Evolutionary conservation across 1,140 invertebrate species (phyloP).

Genomic region (Tetramorium parvispinum): DNA sequence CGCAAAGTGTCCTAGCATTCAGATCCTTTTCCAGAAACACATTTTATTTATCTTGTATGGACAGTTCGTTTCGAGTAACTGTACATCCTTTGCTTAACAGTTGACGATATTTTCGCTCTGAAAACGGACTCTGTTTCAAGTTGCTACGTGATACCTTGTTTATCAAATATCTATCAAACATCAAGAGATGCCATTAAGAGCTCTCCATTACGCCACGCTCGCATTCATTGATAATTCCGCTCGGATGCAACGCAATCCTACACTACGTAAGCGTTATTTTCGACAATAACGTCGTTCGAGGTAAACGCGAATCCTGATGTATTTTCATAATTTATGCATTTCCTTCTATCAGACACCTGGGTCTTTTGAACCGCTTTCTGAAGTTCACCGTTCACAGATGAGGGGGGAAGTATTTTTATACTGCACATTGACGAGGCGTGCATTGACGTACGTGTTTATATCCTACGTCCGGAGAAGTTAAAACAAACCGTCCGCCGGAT

Average conservation of each 20-base stretch:
- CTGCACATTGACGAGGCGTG: background rate
- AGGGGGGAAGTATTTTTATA: constrained; percentile 44
- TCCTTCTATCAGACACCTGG: background rate
- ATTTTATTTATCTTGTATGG: background rate
- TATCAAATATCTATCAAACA: constrained; percentile 12
- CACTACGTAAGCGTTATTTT: background rate
- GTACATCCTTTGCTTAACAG: background rate
- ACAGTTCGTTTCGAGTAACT: background rate
- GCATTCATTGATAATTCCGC: background rate
- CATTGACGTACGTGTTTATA: constrained; percentile 29
- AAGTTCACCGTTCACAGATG: constrained; percentile 7
- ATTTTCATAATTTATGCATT: background rate
- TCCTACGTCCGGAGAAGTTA: constrained; percentile 20
- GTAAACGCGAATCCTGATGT: background rate
- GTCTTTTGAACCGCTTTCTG: background rate
- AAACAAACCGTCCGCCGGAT: background rate
- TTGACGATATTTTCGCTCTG: background rate
- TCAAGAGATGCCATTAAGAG: background rate
- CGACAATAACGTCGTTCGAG: too few relatives aligned
- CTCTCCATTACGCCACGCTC: background rate
- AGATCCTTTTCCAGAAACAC: background rate
- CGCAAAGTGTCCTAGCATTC: too few relatives aligned
- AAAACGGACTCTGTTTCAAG: constrained; percentile 9
- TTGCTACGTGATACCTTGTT: constrained; percentile 16
- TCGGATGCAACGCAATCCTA: background rate